These are phyloP conservation scores for Pristiophorus japonicus DNA, from an alignment of 2,113 vertebrate genomes.

Conservation along the genomic window DNA sequence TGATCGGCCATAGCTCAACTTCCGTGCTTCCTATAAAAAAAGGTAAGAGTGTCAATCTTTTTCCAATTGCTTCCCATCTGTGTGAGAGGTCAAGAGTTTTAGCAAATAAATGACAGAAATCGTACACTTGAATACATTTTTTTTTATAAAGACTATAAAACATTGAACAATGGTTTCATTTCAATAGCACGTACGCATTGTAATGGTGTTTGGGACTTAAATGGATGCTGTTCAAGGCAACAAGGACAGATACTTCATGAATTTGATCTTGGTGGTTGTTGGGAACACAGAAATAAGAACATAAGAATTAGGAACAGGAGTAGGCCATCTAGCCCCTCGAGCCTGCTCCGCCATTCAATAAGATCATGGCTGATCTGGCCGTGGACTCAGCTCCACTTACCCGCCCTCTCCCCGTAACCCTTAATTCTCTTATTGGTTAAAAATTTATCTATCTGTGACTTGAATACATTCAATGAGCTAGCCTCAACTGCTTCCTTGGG, in stretches of 20 bases:
- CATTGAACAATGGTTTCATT: background rate
- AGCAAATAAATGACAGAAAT: background rate
- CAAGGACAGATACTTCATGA: background rate
- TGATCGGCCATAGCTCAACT: slow-evolving; percentile 68
- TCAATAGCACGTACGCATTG: background rate
- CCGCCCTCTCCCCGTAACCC: too few species aligned
- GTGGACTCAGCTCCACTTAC: too few species aligned
- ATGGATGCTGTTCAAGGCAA: background rate
- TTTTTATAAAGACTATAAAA: background rate
- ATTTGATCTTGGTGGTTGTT: background rate
- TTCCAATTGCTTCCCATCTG: background rate
- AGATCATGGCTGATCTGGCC: too few species aligned
- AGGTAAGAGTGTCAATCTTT: background rate
- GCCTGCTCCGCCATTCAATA: too few species aligned
- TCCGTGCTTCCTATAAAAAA: slow-evolving; percentile 64
- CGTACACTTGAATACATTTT: background rate
- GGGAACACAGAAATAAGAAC: too few species aligned
- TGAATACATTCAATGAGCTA: too few species aligned
- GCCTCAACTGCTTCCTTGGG: too few species aligned
- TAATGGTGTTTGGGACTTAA: background rate
- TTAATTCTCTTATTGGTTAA: too few species aligned
- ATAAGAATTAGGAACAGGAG: too few species aligned
- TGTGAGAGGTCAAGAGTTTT: background rate
- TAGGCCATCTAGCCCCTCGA: too few species aligned
- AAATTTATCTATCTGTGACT: too few species aligned